These are phyloP conservation scores for Danaus melanippus DNA, from an alignment of 1,140 invertebrate species.

Conservation along the genomic window DNA sequence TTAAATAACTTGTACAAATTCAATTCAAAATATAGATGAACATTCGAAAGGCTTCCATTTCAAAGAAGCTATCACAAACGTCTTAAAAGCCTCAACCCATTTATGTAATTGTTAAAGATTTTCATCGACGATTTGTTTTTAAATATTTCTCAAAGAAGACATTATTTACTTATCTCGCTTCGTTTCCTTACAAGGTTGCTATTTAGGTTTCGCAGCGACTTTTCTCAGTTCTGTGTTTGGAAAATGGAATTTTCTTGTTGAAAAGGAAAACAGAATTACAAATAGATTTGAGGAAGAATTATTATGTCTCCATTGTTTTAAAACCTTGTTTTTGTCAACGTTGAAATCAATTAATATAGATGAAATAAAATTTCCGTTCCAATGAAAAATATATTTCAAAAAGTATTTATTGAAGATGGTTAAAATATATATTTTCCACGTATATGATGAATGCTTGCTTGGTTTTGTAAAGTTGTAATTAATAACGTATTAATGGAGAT, in stretches of 20 bases:
- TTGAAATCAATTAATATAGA: slow-evolving; percentile 1
- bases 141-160: slow-evolving; percentile 57
- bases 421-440: too few species aligned
- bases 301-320: slow-evolving; percentile 43
- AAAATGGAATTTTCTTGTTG: slow-evolving; percentile 68
- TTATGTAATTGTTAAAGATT: slow-evolving; percentile 56
- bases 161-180: slow-evolving; percentile 67
- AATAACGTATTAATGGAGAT: too few species aligned
- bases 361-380: too few species aligned
- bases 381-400: too few species aligned
- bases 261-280: slow-evolving; percentile 48
- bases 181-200: slow-evolving; percentile 63
- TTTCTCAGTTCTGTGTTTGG: slow-evolving; percentile 58
- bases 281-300: slow-evolving; percentile 41
- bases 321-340: slow-evolving; percentile 8
- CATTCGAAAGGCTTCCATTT: not conserved
- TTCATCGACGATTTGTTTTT: slow-evolving; percentile 56
- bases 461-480: too few species aligned
- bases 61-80: slow-evolving; percentile 1
- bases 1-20: slow-evolving; percentile 2
- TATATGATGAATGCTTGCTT: too few species aligned
- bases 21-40: not conserved
- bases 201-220: slow-evolving; percentile 61
- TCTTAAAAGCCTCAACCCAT: not conserved
- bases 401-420: too few species aligned